Conservation (phyloP, 2,888 invertebrate species). For the Mactromeris polynyma region DNA sequence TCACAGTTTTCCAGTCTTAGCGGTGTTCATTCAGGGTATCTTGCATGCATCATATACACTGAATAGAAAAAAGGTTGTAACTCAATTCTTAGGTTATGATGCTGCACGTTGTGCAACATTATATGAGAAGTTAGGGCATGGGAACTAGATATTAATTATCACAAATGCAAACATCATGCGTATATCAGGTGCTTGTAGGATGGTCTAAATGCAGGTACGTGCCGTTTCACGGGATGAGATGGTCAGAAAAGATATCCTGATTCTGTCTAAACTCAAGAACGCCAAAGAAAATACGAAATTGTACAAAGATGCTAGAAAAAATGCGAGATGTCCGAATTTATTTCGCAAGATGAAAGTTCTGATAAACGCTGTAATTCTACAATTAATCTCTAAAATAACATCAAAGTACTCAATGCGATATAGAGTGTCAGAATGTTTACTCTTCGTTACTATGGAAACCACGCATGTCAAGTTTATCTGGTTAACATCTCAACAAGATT, state of each 20-base stretch:
- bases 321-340: constrained; percentile 24
- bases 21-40: too few relatives aligned
- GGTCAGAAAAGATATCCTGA: constrained; percentile 2
- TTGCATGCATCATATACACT: too few relatives aligned
- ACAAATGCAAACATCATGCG: neutral
- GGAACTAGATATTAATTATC: neutral
- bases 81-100: neutral
- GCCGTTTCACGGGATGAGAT: neutral
- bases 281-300: constrained; percentile 39
- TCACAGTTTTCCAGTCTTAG: too few relatives aligned
- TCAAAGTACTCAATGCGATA: constrained; percentile 63
- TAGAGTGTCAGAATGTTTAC: constrained; percentile 68
- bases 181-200: neutral
- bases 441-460: constrained; percentile 65
- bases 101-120: neutral
- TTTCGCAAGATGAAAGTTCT: constrained; percentile 29
- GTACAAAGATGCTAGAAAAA: constrained; percentile 2
- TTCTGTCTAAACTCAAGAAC: neutral
- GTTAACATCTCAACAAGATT: constrained; percentile 51
- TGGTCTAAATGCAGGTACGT: neutral
- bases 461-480: constrained; percentile 68
- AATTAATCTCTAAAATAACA: constrained; percentile 68
- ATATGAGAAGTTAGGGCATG: neutral
- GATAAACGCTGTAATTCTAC: constrained; percentile 38
- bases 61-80: too few relatives aligned